These are phyloP conservation scores for Malurus splendens DNA, from an alignment of 2,797 vertebrate genomes.

Conservation along the genomic window DNA sequence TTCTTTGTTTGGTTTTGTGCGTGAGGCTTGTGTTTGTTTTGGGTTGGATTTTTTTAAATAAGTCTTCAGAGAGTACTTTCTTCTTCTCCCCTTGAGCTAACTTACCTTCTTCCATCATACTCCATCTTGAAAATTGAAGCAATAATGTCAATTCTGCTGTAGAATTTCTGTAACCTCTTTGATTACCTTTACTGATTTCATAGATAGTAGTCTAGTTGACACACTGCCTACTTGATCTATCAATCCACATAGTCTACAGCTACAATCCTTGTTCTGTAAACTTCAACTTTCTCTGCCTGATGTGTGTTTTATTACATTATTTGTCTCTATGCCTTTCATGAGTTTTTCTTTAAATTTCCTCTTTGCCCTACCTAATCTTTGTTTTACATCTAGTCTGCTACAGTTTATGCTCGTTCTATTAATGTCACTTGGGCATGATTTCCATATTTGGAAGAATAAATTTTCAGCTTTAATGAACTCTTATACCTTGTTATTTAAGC, in stretches of 20 bases:
- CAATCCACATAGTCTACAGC: background rate
- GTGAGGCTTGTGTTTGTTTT: background rate
- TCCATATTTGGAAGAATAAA: slow-evolving; percentile 16
- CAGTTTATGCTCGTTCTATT: slow-evolving; percentile 26
- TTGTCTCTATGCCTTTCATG: background rate
- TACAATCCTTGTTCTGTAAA: background rate
- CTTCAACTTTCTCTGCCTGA: background rate
- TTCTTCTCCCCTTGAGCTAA: background rate
- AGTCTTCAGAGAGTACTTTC: background rate
- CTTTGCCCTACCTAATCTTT: background rate
- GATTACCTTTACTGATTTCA: background rate
- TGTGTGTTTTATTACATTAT: background rate
- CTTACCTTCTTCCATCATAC: background rate
- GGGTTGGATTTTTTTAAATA: background rate
- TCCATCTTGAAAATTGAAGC: background rate
- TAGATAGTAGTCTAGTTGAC: background rate
- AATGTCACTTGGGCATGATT: slow-evolving; percentile 28
- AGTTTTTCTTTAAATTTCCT: slow-evolving; percentile 6
- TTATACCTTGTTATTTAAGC: slow-evolving; percentile 20
- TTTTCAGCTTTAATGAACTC: slow-evolving; percentile 18
- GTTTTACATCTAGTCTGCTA: slow-evolving; percentile 11
- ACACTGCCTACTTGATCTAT: background rate
- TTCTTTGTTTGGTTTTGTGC: background rate
- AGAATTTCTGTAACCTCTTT: background rate
- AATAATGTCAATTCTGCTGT: background rate